Conservation (phyloP, 2,797 vertebrate genomes). For the Limosa lapponica region DNA sequence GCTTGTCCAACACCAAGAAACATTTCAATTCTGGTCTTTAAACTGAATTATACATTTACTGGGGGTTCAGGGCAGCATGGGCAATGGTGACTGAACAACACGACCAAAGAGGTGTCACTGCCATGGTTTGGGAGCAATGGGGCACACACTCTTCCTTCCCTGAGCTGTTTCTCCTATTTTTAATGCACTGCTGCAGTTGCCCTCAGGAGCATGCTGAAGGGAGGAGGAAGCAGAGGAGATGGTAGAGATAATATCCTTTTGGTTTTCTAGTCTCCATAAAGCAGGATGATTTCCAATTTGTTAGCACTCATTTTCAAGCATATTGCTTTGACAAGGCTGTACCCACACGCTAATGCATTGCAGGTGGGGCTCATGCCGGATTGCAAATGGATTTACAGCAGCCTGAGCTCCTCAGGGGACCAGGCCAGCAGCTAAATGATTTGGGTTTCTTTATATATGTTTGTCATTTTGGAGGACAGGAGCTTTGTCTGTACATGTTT, state of each 20-base stretch:
- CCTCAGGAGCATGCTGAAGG: accelerated
- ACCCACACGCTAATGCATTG: background rate
- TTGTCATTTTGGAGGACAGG: background rate
- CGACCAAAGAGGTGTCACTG: accelerated
- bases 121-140: background rate
- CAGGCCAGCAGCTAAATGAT: accelerated
- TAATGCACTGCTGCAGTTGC: background rate
- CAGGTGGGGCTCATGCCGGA: background rate
- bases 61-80: background rate
- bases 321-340: background rate
- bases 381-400: background rate
- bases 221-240: background rate
- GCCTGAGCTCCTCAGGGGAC: background rate
- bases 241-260: background rate
- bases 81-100: background rate
- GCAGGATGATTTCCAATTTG: background rate
- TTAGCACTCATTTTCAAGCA: background rate
- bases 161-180: accelerated
- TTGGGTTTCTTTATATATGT: background rate
- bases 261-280: background rate
- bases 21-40: background rate
- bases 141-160: background rate
- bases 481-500: background rate
- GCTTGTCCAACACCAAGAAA: background rate
- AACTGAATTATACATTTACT: accelerated